Conservation (phyloP, 37 sponge, comb jelly and placozoan species). For the Haliclona indistincta region DNA sequence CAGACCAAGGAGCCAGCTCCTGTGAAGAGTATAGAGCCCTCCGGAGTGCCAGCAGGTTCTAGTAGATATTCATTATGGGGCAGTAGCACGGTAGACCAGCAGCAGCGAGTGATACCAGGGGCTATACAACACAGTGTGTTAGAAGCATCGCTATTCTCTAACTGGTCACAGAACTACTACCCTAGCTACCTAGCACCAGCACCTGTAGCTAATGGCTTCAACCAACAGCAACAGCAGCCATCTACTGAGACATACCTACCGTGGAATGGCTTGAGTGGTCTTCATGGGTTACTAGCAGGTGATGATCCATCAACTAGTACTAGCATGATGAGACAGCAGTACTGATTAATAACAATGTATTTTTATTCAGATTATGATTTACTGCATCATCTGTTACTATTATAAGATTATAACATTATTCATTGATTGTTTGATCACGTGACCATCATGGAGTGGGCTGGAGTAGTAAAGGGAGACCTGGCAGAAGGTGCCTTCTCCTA, state of each 20-base stretch:
- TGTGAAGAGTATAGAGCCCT: background rate
- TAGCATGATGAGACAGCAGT: background rate
- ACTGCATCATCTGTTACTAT: background rate
- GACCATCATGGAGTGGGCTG: background rate
- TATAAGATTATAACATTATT: background rate
- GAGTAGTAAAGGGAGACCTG: background rate
- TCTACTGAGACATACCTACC: too few species aligned
- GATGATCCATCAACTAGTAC: too few species aligned
- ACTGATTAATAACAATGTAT: background rate
- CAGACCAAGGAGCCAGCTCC: background rate
- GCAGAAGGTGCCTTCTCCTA: background rate
- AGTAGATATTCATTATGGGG: too few species aligned
- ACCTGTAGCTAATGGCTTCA: conserved; percentile 1
- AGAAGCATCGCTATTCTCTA: background rate
- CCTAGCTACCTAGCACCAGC: background rate
- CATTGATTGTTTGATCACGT: background rate
- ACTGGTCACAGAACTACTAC: background rate
- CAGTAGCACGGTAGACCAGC: too few species aligned
- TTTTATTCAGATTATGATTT: background rate
- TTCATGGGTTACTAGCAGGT: too few species aligned
- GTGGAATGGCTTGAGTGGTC: too few species aligned
- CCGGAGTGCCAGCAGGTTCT: background rate
- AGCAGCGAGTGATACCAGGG: too few species aligned
- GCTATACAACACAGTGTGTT: background rate
- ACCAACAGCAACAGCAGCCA: background rate